Base-by-base conservation (phyloP, 23 tunicate genomes). In the Halocynthia aurantium region DNA sequence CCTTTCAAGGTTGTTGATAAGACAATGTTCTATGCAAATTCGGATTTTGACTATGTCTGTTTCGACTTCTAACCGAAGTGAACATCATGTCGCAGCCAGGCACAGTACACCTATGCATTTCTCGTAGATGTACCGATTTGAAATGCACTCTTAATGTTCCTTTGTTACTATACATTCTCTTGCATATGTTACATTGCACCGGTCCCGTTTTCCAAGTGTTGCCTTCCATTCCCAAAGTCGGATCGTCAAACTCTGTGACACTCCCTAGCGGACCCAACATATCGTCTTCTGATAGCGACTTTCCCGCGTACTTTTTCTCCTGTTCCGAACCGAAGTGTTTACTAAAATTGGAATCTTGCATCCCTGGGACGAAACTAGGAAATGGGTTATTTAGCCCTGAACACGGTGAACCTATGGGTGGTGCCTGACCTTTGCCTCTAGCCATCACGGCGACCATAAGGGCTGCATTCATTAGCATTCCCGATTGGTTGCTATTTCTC, bases 161-260 rank as follows among this genome's bases (percentile, higher is more conserved):
- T 75, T 92, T 92, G 88, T 92, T 92, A 88, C 98, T 92, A 80
- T 92, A 92, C 88, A 86, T 82, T 10, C 89, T 81, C 52, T 84
- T 84, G 75, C 98, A 92, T 7, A 86, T 83, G 72, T 57, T 86
- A 69, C 98, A 92, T 73, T 84, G 92, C 58, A 92, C 98, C 49
- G 98, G 98, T 7, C 93, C 93, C 8, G 88, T 86, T 75, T 86
- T 92, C 98, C 98, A 92, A 7, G 98, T 92, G 58, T 86, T 86
- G 22, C 92, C 98, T 61, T 82, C 97, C 97, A 90, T 90, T 63
- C 76, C 74, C 55, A 90, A 58, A 8, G 97, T 90, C 11, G 97
- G 97, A 70, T 90, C 97, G 64, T 90, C 97, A 81, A 85, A 72
- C 58, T 90, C 97, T 7, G 97, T 90, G 44, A 90, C 90, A 19